phyloP scores from a whole-genome alignment of 2,888 invertebrate species.

The Masnerella sp. region DNA sequence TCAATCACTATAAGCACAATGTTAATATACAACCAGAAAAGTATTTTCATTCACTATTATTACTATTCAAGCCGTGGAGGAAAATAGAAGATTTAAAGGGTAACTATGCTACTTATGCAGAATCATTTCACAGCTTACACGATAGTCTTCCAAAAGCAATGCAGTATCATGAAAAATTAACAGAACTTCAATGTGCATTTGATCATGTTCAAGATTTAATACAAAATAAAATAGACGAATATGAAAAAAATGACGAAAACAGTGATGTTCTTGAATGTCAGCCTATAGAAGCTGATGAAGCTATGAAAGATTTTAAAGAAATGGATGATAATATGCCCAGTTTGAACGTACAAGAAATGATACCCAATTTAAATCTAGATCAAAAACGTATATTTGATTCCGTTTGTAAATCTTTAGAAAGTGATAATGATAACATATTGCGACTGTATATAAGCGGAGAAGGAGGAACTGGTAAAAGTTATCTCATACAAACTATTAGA shows the following conservation, averaged over 20 bases:
- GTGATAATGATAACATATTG: slow-evolving; percentile 26
- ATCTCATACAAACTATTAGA: not conserved
- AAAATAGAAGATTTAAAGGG: slow-evolving; percentile 60
- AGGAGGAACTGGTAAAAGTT: slow-evolving; percentile 68
- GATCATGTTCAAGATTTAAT: not conserved
- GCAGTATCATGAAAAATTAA: slow-evolving; percentile 12
- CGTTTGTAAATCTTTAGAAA: slow-evolving; percentile 15
- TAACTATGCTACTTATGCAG: no score
- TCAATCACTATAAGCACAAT: not conserved
- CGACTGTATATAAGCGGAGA: slow-evolving; percentile 64
- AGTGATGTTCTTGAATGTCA: slow-evolving; percentile 48
- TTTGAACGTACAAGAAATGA: slow-evolving; percentile 11
- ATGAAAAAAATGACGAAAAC: not conserved
- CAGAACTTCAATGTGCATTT: slow-evolving; percentile 3
- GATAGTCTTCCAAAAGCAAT: not conserved
- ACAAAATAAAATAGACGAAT: no score
- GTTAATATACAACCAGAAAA: slow-evolving; percentile 56
- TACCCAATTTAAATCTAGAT: slow-evolving; percentile 57
- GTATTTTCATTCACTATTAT: slow-evolving; percentile 64
- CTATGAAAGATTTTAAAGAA: slow-evolving; percentile 24
- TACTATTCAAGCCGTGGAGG: no score
- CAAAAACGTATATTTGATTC: slow-evolving; percentile 56
- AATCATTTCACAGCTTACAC: slow-evolving; percentile 44
- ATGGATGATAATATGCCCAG: slow-evolving; percentile 9
- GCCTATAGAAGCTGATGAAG: slow-evolving; percentile 5